Conservation (phyloP, 2,797 vertebrate genomes). For the Peromyscus melanophrys region DNA sequence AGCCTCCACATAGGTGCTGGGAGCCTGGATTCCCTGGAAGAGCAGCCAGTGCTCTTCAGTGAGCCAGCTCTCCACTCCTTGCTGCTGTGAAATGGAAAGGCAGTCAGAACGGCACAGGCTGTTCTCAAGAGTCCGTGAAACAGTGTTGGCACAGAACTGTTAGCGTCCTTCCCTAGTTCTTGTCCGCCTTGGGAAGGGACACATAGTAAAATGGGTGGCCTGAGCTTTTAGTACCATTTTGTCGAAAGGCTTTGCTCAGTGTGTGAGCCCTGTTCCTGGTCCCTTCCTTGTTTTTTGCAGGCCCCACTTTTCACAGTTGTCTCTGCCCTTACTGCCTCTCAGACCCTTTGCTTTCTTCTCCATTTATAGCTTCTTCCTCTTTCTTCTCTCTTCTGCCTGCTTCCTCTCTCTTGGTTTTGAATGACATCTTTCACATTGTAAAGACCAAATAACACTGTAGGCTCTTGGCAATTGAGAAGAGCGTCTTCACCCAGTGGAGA, state of each 20-base stretch:
- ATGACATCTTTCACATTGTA: constrained; percentile 29
- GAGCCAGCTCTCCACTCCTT: not conserved
- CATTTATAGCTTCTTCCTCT: not conserved
- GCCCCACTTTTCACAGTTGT: not conserved
- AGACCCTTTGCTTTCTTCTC: not conserved
- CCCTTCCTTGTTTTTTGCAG: not conserved
- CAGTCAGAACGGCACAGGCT: not conserved
- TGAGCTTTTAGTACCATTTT: not conserved
- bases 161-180: not conserved
- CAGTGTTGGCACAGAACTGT: not conserved
- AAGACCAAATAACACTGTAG: constrained; percentile 1
- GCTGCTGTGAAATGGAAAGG: not conserved
- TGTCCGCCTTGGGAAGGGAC: not conserved
- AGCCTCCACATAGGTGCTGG: not conserved
- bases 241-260: not conserved
- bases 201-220: not conserved
- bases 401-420: not conserved
- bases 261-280: not conserved
- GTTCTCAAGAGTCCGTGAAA: not conserved
- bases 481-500: not conserved
- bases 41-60: not conserved
- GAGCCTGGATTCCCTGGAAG: not conserved
- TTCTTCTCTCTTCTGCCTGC: not conserved
- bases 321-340: not conserved
- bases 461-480: constrained; percentile 7